Evolutionary conservation across 2,113 vertebrate genomes (phyloP).

Genomic region (Holacanthus passer): DNA sequence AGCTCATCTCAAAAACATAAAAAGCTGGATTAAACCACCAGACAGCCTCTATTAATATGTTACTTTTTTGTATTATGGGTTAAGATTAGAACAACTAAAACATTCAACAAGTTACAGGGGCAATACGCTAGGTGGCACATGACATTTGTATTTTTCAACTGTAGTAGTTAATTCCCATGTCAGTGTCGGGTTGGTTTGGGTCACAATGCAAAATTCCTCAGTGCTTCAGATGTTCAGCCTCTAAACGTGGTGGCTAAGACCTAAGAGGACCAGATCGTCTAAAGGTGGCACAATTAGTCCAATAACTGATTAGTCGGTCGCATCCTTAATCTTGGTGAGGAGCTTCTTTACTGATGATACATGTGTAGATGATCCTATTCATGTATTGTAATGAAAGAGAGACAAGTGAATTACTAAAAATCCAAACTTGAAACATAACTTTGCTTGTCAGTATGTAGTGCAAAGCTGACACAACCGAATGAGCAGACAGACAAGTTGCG

Average conservation of each 20-base stretch:
- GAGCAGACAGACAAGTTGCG: too few relatives aligned
- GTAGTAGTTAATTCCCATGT: not conserved
- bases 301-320: too few relatives aligned
- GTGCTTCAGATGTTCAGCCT: not conserved
- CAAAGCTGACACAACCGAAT: too few relatives aligned
- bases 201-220: not conserved
- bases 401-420: too few relatives aligned
- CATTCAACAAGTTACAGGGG: not conserved
- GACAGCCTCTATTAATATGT: slow-evolving; percentile 35
- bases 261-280: not conserved
- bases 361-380: too few relatives aligned
- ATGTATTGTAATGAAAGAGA: too few relatives aligned
- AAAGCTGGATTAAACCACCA: slow-evolving; percentile 58
- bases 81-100: slow-evolving; percentile 52
- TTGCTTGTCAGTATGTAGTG: too few relatives aligned
- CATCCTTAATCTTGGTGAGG: too few relatives aligned
- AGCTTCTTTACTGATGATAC: too few relatives aligned
- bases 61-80: slow-evolving; percentile 34
- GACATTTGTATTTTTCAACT: slow-evolving; percentile 12
- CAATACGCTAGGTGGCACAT: not conserved
- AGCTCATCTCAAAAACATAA: slow-evolving; percentile 53
- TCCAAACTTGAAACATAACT: too few relatives aligned
- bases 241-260: not conserved
- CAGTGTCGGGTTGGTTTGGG: not conserved
- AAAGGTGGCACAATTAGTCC: not conserved